Conservation (phyloP, 1,140 invertebrate species). For the Papilio glaucus region DNA sequence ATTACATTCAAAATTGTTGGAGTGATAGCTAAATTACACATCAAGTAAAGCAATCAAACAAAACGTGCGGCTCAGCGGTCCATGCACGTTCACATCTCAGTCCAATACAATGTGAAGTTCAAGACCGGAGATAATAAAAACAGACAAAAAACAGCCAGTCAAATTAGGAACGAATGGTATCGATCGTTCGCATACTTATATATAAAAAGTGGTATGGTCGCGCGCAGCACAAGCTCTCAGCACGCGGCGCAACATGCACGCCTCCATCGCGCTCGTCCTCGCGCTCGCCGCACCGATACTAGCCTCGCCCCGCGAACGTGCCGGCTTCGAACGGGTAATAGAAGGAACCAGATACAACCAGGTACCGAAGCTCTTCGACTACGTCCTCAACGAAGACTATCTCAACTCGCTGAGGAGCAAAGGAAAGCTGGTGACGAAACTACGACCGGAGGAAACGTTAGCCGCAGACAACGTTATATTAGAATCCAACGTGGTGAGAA, state of each 20-base stretch:
- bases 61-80: conserved; percentile 24
- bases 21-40: background rate
- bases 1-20: background rate
- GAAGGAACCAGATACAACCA: conserved; percentile 64
- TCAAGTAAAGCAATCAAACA: background rate
- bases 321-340: conserved; percentile 75
- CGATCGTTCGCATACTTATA: conserved; percentile 77
- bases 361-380: conserved; percentile 63
- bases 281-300: conserved; percentile 60
- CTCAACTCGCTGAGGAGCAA: conserved; percentile 65
- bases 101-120: conserved; percentile 67
- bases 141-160: conserved; percentile 66
- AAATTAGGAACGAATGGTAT: conserved; percentile 78
- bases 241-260: conserved; percentile 75
- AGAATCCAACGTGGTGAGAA: conserved; percentile 75
- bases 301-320: conserved; percentile 53
- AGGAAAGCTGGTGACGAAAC: conserved; percentile 68
- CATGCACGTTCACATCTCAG: conserved; percentile 51
- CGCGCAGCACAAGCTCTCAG: conserved; percentile 76
- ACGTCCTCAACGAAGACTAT: conserved; percentile 66
- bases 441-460: conserved; percentile 69
- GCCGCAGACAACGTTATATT: conserved; percentile 78
- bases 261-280: conserved; percentile 69
- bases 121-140: conserved; percentile 59
- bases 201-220: conserved; percentile 73